Conservation (phyloP, 2,797 vertebrate species). For the Sebastes itinus region DNA sequence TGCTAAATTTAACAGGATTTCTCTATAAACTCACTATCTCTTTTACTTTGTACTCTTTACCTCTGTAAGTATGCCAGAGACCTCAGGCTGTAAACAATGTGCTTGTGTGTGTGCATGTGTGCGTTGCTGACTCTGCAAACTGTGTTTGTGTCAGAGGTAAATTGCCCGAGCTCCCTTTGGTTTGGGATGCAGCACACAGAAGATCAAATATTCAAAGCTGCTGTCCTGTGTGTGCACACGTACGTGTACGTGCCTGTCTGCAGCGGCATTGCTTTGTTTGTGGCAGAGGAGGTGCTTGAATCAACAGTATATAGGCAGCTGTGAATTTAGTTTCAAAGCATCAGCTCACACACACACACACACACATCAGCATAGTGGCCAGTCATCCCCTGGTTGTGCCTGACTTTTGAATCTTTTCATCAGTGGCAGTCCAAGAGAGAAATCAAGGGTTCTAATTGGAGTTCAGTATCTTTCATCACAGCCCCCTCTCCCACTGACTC, state of each 20-base stretch:
- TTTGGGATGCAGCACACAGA: constrained; percentile 24
- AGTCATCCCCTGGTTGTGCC: constrained; percentile 19
- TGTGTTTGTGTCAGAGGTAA: constrained; percentile 52
- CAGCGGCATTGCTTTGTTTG: constrained; percentile 21
- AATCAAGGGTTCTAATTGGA: constrained; percentile 45
- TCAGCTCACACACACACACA: neutral
- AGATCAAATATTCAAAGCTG: constrained; percentile 36
- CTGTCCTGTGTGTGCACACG: constrained; percentile 1
- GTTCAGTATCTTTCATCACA: constrained; percentile 34
- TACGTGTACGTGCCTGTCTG: neutral
- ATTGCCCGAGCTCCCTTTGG: constrained; percentile 33
- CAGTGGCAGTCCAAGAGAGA: constrained; percentile 37
- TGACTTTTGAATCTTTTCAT: constrained; percentile 44
- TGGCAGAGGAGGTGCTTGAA: constrained; percentile 14
- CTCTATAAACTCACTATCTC: neutral
- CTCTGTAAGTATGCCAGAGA: neutral
- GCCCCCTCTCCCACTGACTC: neutral
- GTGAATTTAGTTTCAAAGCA: constrained; percentile 21
- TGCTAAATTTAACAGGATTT: neutral
- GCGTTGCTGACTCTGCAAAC: constrained; percentile 49
- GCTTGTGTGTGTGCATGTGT: constrained; percentile 4
- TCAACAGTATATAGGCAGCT: constrained; percentile 8
- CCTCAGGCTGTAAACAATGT: constrained; percentile 23
- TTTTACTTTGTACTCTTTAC: constrained; percentile 3
- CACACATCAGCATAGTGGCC: neutral